These are phyloP conservation scores for Halocaridina rubra DNA, from an alignment of 2,888 invertebrate species.

Conservation along the genomic window DNA sequence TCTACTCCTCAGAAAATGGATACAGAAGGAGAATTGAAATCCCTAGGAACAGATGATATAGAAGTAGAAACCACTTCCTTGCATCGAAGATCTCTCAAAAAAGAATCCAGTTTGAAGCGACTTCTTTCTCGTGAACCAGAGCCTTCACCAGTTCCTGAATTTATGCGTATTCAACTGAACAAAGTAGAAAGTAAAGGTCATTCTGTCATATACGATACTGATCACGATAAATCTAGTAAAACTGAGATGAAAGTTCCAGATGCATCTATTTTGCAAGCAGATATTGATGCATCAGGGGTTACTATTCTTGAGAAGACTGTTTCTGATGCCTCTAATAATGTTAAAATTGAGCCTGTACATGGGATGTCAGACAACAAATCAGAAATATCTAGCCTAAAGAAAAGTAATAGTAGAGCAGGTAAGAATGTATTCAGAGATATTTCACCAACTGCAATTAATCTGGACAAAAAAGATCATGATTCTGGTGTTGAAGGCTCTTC, in stretches of 20 bases:
- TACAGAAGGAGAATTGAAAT: background rate
- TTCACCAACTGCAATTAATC: background rate
- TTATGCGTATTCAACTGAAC: slow-evolving; percentile 62
- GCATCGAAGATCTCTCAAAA: slow-evolving; percentile 43
- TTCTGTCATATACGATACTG: slow-evolving; percentile 51
- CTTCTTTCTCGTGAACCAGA: slow-evolving; percentile 19
- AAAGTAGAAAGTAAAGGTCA: slow-evolving; percentile 57
- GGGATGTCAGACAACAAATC: background rate
- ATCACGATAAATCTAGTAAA: slow-evolving; percentile 18
- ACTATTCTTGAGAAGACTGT: background rate
- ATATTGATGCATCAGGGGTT: background rate
- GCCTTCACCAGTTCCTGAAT: slow-evolving; percentile 45
- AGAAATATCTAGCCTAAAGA: background rate
- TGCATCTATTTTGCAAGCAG: background rate
- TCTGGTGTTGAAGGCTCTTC: slow-evolving; percentile 3
- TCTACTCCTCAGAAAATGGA: background rate
- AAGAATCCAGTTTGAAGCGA: slow-evolving; percentile 53
- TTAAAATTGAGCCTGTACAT: background rate
- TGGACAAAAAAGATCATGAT: slow-evolving; percentile 7
- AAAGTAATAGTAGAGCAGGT: background rate
- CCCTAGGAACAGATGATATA: background rate
- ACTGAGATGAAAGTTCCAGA: background rate
- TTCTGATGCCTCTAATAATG: background rate
- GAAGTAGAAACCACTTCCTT: background rate
- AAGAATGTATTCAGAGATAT: background rate